Percentiles rank a stretch among this genome's conserved stretches.
These are phyloP conservation scores for Chrysina gloriosa DNA, from an alignment of 2,888 invertebrate species.

Conservation along the genomic window DNA sequence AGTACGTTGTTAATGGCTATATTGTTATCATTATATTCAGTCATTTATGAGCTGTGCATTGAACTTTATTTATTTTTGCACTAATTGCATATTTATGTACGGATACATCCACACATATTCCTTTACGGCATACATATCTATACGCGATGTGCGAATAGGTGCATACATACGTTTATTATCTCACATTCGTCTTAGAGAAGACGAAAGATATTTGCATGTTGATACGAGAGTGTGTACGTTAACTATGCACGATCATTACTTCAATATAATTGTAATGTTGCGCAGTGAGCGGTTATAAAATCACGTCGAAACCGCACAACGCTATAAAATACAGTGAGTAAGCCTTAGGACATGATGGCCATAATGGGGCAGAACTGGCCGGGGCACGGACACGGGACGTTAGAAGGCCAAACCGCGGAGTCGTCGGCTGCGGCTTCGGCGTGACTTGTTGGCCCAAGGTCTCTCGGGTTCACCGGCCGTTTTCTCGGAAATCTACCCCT, in stretches of 20 bases:
- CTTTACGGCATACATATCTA: no score
- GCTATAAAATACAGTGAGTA: conserved; percentile 41
- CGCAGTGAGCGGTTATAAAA: conserved; percentile 40
- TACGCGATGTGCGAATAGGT: no score
- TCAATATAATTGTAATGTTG: conserved; percentile 42
- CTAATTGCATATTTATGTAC: no score
- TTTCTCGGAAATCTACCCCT: conserved; percentile 46
- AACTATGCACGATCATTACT: conserved; percentile 40
- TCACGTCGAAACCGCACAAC: conserved; percentile 41
- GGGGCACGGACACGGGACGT: conserved; percentile 43
- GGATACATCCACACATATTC: no score
- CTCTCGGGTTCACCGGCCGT: conserved; percentile 47
- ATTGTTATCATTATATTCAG: no score
- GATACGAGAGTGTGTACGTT: conserved; percentile 17
- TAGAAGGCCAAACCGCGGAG: conserved; percentile 45
- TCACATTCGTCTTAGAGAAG: conserved; percentile 4
- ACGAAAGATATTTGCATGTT: background rate
- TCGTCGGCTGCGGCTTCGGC: conserved; percentile 43
- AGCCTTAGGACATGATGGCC: conserved; percentile 41
- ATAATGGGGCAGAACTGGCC: conserved; percentile 42
- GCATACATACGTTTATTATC: conserved; percentile 19
- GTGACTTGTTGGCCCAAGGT: conserved; percentile 47
- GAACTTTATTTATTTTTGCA: no score
- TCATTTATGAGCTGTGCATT: no score
- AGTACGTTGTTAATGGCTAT: no score